A percentile compares a stretch with the other conserved stretches of the same genome.
Conservation (phyloP, 2,888 invertebrate genomes). For the Dryomyza anilis region DNA sequence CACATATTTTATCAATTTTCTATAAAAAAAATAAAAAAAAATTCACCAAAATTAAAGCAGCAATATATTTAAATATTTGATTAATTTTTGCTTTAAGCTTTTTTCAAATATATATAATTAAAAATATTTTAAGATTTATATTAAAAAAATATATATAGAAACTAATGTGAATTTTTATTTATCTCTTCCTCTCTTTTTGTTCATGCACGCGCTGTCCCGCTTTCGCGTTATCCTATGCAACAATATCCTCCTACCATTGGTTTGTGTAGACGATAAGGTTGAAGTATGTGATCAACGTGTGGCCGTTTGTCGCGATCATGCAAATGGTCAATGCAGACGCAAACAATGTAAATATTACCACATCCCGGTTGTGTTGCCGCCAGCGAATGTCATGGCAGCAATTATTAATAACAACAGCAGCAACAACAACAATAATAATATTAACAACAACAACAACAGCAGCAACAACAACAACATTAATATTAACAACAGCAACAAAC, state of each 20-base stretch:
- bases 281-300: conserved; percentile 94
- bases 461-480: conserved; percentile 38
- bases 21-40: too few relatives aligned
- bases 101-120: too few relatives aligned
- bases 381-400: conserved; percentile 77
- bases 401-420: conserved; percentile 57
- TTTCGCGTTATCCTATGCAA: neutral
- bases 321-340: conserved; percentile 90
- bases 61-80: too few relatives aligned
- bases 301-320: conserved; percentile 95
- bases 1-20: too few relatives aligned
- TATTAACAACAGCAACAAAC: conserved; percentile 32
- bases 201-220: neutral
- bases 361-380: conserved; percentile 89
- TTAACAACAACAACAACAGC: conserved; percentile 28
- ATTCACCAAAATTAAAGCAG: too few relatives aligned
- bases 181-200: conserved; percentile 14
- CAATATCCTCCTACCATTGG: conserved; percentile 39
- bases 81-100: too few relatives aligned
- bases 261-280: conserved; percentile 83
- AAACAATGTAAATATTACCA: conserved; percentile 97
- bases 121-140: too few relatives aligned
- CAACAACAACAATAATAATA: conserved; percentile 34
- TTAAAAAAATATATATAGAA: too few relatives aligned
- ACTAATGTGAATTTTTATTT: neutral